Conservation (phyloP, 2,113 vertebrate species). For the Hipposideros armiger region DNA sequence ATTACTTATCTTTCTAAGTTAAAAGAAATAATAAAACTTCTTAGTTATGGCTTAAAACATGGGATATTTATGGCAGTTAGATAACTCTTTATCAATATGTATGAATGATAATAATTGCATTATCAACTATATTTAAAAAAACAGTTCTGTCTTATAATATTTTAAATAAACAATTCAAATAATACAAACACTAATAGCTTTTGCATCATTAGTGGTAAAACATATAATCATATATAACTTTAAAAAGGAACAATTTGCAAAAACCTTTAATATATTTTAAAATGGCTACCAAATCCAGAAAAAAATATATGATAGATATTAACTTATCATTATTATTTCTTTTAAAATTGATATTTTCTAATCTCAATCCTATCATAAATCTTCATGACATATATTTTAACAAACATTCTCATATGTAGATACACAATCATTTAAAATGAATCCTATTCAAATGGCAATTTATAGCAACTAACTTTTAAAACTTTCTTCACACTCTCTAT, state of each 20-base stretch:
- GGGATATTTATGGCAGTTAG: neutral
- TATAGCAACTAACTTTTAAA: neutral
- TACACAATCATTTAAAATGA: slow-evolving; percentile 1
- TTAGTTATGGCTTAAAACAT: slow-evolving; percentile 25
- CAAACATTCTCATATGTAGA: neutral
- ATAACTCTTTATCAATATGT: neutral
- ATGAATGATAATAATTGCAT: neutral
- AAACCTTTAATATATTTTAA: slow-evolving; percentile 15
- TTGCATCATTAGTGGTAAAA: slow-evolving; percentile 36
- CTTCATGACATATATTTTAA: neutral
- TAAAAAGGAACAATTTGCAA: neutral
- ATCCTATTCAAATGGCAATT: neutral
- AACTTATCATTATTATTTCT: neutral
- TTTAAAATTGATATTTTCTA: neutral
- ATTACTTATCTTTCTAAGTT: slow-evolving; percentile 4
- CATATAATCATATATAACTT: neutral
- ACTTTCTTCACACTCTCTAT: neutral
- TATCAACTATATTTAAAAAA: neutral
- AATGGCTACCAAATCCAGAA: slow-evolving; percentile 1
- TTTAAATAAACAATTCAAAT: slow-evolving; percentile 49
- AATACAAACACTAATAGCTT: slow-evolving; percentile 25
- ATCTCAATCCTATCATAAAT: neutral
- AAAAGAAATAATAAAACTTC: slow-evolving; percentile 42
- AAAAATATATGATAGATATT: neutral
- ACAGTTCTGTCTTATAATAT: slow-evolving; percentile 38